Evolutionary conservation across 2,888 invertebrate species (phyloP), one percentile per base, ranked within the genome.

Genomic region (Agrotis clavis): DNA sequence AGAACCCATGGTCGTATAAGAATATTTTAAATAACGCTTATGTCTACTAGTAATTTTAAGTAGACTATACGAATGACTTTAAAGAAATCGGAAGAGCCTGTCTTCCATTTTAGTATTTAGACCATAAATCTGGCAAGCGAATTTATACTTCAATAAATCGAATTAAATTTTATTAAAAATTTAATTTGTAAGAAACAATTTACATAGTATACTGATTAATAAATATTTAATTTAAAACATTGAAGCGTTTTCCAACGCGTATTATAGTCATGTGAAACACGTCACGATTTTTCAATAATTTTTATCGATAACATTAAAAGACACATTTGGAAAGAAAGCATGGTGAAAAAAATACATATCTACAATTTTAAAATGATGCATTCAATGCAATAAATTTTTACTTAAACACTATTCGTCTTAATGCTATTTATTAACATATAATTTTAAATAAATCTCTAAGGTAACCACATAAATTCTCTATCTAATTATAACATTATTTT

Each of bases 401-500:
- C 77, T 84, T 88, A 84, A 82, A 84, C 82, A 86, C 83, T 85
- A 86, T 83, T 84, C 86, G 87, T 87, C 88, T 92, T 91, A 92
- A 65, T 51, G 75, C 88, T 92, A 90, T 89, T 57, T 89, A 88
- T 88, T 83, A 87, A 86, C 91, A 91, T 92, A 90, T 86, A 86
- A 87, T 91, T 41, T 41, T 88, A 91, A 92, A 91, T 92, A 92
- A 92, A 89, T 89, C 82, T 92, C 92, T 94, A 93, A 86, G 79
- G 84, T 90, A 93, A 94, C 93, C 92, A 93, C 93, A 92, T 94
- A 92, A 92, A 93, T 92, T 92, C 90, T 94, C 92, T 94, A 94
- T 92, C 92, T 94, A 87, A 61, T 80, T 68, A 74, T 86, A 94
- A 86, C 82, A 82, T 80, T 81, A 89, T 87, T 87, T 91, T 89